Conservation (phyloP, 2,113 vertebrate species). For the Petrocephalus zakoni region DNA sequence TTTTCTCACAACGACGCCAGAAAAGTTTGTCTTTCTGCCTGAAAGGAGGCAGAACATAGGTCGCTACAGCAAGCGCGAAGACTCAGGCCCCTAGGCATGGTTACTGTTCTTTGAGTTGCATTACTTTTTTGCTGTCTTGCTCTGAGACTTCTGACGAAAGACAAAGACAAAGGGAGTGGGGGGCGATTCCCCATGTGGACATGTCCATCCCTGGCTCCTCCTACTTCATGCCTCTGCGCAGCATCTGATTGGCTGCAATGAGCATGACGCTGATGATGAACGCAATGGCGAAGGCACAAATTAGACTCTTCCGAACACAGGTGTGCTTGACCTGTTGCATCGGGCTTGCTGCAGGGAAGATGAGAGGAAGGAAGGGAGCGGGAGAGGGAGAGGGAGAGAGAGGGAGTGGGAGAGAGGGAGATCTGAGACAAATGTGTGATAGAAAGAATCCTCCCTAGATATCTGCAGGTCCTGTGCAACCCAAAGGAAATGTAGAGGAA, state of each 20-base stretch:
- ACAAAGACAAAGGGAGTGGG: not conserved
- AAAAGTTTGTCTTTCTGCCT: not conserved
- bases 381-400: not conserved
- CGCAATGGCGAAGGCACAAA: slow-evolving; percentile 97
- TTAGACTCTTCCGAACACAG: slow-evolving; percentile 96
- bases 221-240: slow-evolving; percentile 97
- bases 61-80: not conserved
- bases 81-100: not conserved
- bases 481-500: not conserved
- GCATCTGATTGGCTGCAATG: slow-evolving; percentile 98
- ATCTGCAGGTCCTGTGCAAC: not conserved
- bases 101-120: not conserved
- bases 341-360: slow-evolving; percentile 71
- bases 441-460: not conserved
- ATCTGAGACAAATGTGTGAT: not conserved
- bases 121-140: slow-evolving; percentile 1
- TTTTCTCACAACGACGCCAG: not conserved
- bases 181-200: not conserved
- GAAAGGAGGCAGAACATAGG: not conserved
- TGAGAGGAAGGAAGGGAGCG: not conserved
- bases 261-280: slow-evolving; percentile 99
- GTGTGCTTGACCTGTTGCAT: slow-evolving; percentile 97
- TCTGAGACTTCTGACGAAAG: slow-evolving; percentile 4
- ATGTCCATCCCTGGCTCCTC: not conserved
- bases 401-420: not conserved